These are phyloP conservation scores for Nomada ruficornis DNA, from an alignment of 2,888 invertebrate species.

Conservation along the genomic window DNA sequence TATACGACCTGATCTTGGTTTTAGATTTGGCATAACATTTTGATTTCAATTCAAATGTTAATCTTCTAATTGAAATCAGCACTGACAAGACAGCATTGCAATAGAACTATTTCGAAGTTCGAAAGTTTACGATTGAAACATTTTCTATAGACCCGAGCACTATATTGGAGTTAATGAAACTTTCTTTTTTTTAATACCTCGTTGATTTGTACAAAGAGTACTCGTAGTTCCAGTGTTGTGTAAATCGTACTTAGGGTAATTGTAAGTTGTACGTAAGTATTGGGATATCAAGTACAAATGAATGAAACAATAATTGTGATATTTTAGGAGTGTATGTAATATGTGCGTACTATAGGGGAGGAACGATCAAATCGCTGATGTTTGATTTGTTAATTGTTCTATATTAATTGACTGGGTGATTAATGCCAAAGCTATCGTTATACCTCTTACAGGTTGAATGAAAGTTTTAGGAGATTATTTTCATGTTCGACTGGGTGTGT, in stretches of 20 bases:
- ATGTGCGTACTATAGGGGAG: not conserved
- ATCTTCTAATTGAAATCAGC: too few relatives aligned
- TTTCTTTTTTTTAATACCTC: not conserved
- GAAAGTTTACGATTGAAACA: not conserved
- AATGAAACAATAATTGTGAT: conserved; percentile 42
- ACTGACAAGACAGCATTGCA: too few relatives aligned
- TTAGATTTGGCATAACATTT: too few relatives aligned
- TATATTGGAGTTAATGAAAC: too few relatives aligned
- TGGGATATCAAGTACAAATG: conserved; percentile 8
- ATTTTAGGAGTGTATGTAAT: conserved; percentile 14
- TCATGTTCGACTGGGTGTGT: not conserved
- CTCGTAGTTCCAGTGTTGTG: not conserved
- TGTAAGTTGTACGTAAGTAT: conserved; percentile 1
- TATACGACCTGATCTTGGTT: too few relatives aligned
- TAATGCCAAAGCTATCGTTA: conserved; percentile 41
- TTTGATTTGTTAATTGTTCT: too few relatives aligned
- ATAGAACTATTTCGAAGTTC: too few relatives aligned
- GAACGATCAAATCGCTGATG: not conserved
- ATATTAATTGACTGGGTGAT: conserved; percentile 3
- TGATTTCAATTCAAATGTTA: too few relatives aligned
- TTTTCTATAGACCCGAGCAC: not conserved
- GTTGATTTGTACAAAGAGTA: conserved; percentile 11
- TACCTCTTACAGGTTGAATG: not conserved
- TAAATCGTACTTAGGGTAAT: conserved; percentile 5
- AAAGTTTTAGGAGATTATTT: not conserved